These are phyloP conservation scores for Aphrophora alni DNA, from an alignment of 2,888 invertebrate species.

Conservation along the genomic window DNA sequence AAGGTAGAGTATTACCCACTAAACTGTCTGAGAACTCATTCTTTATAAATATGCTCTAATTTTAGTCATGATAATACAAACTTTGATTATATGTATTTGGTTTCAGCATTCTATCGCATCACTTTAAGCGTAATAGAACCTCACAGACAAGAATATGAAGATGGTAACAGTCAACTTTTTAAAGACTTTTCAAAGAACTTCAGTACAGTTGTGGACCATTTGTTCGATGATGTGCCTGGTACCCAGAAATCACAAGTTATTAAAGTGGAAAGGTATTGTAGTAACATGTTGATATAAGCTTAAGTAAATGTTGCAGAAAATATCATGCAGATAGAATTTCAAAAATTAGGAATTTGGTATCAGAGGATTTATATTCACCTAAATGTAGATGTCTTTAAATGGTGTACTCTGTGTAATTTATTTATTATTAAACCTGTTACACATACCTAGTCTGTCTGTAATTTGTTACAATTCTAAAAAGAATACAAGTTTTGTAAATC, in stretches of 20 bases:
- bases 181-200: conserved; percentile 65
- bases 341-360: not conserved
- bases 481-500: no score
- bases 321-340: no score
- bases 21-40: no score
- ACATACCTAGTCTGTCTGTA: no score
- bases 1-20: no score
- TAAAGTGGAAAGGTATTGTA: conserved; percentile 45
- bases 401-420: no score
- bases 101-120: conserved; percentile 57
- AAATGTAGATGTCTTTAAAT: not conserved
- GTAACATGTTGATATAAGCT: no score
- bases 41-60: no score
- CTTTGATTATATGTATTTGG: not conserved
- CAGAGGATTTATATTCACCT: not conserved
- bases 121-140: conserved; percentile 69
- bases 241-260: conserved; percentile 40
- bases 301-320: no score
- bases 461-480: no score
- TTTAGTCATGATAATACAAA: no score
- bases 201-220: conserved; percentile 64
- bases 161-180: conserved; percentile 67
- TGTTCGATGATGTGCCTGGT: conserved; percentile 62
- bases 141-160: conserved; percentile 64
- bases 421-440: no score